phyloP scores from a whole-genome alignment of 2,888 invertebrate species.

The Kuschelorhynchus macadamiae region DNA sequence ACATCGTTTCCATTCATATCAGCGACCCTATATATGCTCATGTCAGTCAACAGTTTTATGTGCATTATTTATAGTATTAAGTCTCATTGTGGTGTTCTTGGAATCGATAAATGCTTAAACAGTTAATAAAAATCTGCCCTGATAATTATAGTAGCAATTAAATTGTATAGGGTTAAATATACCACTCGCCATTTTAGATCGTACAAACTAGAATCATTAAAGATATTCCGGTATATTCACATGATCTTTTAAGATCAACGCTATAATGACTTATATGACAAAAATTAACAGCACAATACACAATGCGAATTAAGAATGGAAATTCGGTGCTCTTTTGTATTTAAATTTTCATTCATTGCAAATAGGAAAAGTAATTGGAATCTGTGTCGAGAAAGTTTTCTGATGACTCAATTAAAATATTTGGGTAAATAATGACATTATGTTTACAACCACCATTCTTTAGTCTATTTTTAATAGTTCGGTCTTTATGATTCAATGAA shows the following conservation, averaged over 20 bases:
- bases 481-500: constrained; percentile 19
- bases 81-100: too few relatives aligned
- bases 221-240: not conserved
- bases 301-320: constrained; percentile 30
- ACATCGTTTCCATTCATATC: too few relatives aligned
- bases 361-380: constrained; percentile 34
- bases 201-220: too few relatives aligned
- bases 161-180: too few relatives aligned
- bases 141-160: too few relatives aligned
- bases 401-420: constrained; percentile 45
- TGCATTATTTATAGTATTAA: too few relatives aligned
- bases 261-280: constrained; percentile 11
- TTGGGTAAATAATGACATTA: constrained; percentile 30
- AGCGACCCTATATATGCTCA: too few relatives aligned
- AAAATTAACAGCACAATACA: constrained; percentile 26
- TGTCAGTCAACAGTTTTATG: too few relatives aligned
- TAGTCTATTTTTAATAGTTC: constrained; percentile 9
- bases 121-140: too few relatives aligned
- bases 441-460: not conserved
- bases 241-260: not conserved
- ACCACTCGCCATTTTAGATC: too few relatives aligned
- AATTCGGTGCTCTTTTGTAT: constrained; percentile 37
- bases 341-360: constrained; percentile 44
- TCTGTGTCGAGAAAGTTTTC: constrained; percentile 41
- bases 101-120: too few relatives aligned